phyloP scores from a whole-genome alignment of 2,797 vertebrate species.

The Scolopax bukidnonensis region DNA sequence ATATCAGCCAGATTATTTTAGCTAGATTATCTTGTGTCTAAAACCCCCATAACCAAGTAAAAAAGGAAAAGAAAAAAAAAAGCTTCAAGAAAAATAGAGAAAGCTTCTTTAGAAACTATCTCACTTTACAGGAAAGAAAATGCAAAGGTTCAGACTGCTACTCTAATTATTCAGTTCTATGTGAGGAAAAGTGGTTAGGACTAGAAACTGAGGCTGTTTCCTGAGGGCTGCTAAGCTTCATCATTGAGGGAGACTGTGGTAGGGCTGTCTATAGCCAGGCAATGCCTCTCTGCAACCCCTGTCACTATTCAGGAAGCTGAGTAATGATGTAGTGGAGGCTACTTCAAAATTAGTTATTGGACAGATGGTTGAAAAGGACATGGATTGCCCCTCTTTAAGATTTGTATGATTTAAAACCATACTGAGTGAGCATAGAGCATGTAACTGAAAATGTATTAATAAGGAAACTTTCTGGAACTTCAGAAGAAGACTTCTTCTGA shows the following conservation, averaged over 20 bases:
- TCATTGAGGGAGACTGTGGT: background rate
- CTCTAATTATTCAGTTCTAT: background rate
- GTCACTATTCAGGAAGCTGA: background rate
- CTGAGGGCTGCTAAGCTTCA: background rate
- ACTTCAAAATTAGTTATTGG: background rate
- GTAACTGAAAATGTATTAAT: background rate
- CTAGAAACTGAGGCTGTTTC: background rate
- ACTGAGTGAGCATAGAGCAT: background rate
- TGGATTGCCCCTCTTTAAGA: background rate
- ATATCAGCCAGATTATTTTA: background rate
- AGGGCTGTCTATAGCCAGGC: background rate
- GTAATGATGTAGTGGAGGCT: background rate
- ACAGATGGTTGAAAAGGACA: background rate
- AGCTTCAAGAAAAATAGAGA: background rate
- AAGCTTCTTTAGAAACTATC: background rate
- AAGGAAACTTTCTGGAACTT: background rate
- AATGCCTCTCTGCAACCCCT: background rate
- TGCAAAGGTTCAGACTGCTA: background rate
- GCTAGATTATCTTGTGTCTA: background rate
- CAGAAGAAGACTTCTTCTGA: background rate
- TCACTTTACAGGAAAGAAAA: background rate
- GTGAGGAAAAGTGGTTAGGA: background rate
- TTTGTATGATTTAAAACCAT: background rate
- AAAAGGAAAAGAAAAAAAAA: background rate
- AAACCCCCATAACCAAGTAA: rapidly evolving